phyloP scores from a whole-genome alignment of 2,113 vertebrate genomes.

The Corythornis madagascariensis region DNA sequence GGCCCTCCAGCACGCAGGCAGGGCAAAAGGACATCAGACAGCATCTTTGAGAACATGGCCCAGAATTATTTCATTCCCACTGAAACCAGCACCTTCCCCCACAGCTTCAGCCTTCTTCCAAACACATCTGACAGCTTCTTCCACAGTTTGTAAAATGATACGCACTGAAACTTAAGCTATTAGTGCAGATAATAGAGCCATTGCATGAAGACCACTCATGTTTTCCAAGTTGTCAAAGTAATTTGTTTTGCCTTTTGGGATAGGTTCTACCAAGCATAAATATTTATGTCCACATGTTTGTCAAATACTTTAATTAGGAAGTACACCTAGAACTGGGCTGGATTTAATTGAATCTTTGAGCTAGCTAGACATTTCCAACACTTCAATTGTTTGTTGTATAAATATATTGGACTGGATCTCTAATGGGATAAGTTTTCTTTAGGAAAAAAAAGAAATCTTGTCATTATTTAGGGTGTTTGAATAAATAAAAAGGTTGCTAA shows the following conservation, averaged over 20 bases:
- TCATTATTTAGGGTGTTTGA: background rate
- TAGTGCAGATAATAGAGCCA: conserved; percentile 62
- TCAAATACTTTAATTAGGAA: conserved; percentile 73
- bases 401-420: background rate
- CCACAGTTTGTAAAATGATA: conserved; percentile 25
- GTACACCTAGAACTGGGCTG: conserved; percentile 26
- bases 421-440: background rate
- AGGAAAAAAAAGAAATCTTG: background rate
- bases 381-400: conserved; percentile 11
- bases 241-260: conserved; percentile 68
- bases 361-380: conserved; percentile 29
- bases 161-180: conserved; percentile 53
- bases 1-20: background rate
- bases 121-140: conserved; percentile 45
- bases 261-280: conserved; percentile 68
- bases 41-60: background rate
- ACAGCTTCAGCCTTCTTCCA: conserved; percentile 1
- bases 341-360: conserved; percentile 70
- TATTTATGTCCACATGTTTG: conserved; percentile 69
- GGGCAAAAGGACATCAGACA: background rate
- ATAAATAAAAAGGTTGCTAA: background rate
- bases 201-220: conserved; percentile 8
- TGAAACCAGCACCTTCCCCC: background rate
- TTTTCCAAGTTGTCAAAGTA: conserved; percentile 56
- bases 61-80: background rate